Percentiles rank a stretch among this genome's conserved stretches.
phyloP scores from a whole-genome alignment of 2,888 invertebrate genomes.

The Patella ulyssiponensis region DNA sequence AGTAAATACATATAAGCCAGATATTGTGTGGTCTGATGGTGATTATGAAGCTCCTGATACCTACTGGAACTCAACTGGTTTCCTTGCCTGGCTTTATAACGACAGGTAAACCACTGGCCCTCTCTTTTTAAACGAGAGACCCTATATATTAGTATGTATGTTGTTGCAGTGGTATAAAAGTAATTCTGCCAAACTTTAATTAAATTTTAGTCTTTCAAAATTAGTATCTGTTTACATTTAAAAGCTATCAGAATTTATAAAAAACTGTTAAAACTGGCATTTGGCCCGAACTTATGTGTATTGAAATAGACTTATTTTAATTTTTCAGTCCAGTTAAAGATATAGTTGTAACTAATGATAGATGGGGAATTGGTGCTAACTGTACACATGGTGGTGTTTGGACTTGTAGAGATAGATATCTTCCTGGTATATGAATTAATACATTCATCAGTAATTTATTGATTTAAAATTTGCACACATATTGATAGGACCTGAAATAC shows the following conservation, averaged over 20 bases:
- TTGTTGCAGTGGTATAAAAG: no score
- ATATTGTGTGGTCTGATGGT: slow-evolving; percentile 68
- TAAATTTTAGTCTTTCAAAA: no score
- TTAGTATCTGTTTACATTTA: no score
- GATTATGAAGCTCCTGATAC: slow-evolving; percentile 78
- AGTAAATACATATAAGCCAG: slow-evolving; percentile 61
- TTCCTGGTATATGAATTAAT: slow-evolving; percentile 77
- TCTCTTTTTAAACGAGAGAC: not conserved
- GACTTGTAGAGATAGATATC: slow-evolving; percentile 70
- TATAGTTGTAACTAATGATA: slow-evolving; percentile 61
- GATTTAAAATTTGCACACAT: no score
- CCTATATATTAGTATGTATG: no score
- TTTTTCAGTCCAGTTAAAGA: slow-evolving; percentile 49
- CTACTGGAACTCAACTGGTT: slow-evolving; percentile 70
- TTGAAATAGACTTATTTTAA: no score
- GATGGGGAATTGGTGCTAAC: slow-evolving; percentile 54
- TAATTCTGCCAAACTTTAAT: no score
- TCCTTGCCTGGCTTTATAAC: slow-evolving; percentile 73
- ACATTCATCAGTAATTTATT: no score
- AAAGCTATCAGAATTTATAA: no score
- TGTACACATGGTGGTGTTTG: slow-evolving; percentile 62
- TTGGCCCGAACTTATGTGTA: no score
- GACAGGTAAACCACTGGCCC: slow-evolving; percentile 49
- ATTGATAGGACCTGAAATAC: no score
- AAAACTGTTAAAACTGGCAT: no score